phyloP scores from a whole-genome alignment of 2,888 invertebrate species.

The Drosophila ezoana region DNA sequence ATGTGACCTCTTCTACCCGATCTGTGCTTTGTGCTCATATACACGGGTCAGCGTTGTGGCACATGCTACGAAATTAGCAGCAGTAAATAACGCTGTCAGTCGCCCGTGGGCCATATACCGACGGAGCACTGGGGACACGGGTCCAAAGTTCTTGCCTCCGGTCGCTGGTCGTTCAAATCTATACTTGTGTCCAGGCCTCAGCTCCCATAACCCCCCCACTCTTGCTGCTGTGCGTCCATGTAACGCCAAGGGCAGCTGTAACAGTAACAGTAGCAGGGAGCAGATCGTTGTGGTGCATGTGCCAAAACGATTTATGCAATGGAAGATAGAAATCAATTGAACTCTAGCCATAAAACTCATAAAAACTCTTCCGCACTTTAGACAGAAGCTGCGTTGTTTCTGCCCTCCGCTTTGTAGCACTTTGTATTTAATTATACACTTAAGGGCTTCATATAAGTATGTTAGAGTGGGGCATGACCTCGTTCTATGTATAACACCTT shows the following conservation, averaged over 20 bases:
- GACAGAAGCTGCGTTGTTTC: too few species aligned
- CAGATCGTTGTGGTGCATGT: conserved; percentile 36
- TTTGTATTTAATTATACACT: too few species aligned
- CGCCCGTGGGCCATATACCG: conserved; percentile 35
- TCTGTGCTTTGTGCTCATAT: conserved; percentile 14
- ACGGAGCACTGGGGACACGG: conserved; percentile 10
- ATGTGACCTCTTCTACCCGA: conserved; percentile 30
- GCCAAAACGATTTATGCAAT: conserved; percentile 81
- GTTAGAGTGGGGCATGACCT: too few species aligned
- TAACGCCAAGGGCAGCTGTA: conserved; percentile 15
- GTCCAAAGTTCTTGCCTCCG: conserved; percentile 63
- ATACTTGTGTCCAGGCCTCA: conserved; percentile 53
- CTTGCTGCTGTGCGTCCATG: conserved; percentile 3
- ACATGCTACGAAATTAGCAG: conserved; percentile 49
- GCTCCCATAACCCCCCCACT: conserved; percentile 8
- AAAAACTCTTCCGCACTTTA: too few species aligned
- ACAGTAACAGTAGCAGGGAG: conserved; percentile 18
- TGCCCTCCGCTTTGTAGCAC: too few species aligned
- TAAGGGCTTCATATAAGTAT: too few species aligned
- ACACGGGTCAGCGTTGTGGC: conserved; percentile 35
- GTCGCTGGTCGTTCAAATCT: conserved; percentile 56
- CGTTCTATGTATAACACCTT: too few species aligned
- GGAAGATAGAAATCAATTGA: conserved; percentile 82
- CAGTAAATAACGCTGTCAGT: conserved; percentile 69
- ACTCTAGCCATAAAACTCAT: conserved; percentile 41